Evolutionary conservation across 53 echinoderm and acorn worm genomes (phyloP).

Genomic region (Temnopleurus reevesii): DNA sequence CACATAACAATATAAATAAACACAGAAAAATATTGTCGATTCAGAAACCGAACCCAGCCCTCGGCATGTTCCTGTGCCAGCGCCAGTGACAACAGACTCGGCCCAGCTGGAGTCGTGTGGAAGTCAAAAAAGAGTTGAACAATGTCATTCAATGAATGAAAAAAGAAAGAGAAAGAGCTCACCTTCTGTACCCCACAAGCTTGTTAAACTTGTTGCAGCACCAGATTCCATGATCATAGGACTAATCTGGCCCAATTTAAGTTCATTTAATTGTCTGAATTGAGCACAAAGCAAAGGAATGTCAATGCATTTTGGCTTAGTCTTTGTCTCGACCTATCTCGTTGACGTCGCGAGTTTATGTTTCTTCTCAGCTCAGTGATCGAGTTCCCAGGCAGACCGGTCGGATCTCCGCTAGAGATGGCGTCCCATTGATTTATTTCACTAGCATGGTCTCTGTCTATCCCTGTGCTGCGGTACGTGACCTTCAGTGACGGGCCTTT

Average conservation of each 20-base stretch:
- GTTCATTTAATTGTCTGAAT: neutral
- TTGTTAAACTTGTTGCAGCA: slow-evolving; percentile 7
- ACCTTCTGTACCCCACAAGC: slow-evolving; percentile 25
- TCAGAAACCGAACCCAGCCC: too few species aligned
- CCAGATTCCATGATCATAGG: neutral
- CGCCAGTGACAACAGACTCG: too few species aligned
- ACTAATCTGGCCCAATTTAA: neutral
- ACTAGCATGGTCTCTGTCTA: neutral
- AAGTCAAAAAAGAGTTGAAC: neutral
- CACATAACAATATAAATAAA: too few species aligned
- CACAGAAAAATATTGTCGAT: too few species aligned
- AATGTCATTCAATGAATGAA: too few species aligned
- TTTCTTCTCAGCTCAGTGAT: too few species aligned
- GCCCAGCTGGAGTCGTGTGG: too few species aligned
- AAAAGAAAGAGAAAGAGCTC: neutral
- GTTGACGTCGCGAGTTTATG: neutral
- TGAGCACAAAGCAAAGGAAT: neutral
- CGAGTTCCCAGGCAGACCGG: too few species aligned
- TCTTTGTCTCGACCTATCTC: too few species aligned
- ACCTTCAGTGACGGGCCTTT: neutral
- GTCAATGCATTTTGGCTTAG: slow-evolving; percentile 10
- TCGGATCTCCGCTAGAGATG: too few species aligned
- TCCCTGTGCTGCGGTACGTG: neutral
- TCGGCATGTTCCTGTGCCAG: too few species aligned
- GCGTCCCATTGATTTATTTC: slow-evolving; percentile 25